These are phyloP conservation scores for Bradynema listronoti DNA, from an alignment of 1,140 invertebrate genomes.

Conservation along the genomic window DNA sequence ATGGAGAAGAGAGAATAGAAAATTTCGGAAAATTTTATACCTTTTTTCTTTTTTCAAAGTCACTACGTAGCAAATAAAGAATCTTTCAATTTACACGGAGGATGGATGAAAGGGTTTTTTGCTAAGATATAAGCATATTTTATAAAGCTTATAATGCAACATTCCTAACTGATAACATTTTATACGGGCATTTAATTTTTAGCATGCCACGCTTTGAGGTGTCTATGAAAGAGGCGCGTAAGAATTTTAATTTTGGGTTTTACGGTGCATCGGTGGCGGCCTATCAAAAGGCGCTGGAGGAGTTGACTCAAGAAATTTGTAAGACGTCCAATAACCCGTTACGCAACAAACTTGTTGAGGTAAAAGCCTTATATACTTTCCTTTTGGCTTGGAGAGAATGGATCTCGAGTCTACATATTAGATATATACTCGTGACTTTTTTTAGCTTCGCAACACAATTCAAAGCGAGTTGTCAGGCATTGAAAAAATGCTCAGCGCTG, in stretches of 20 bases:
- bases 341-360: slow-evolving; percentile 20
- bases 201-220: slow-evolving; percentile 18
- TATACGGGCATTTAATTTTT: too few species aligned
- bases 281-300: slow-evolving; percentile 14
- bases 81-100: too few species aligned
- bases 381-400: neutral
- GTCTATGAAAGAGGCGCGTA: slow-evolving; percentile 16
- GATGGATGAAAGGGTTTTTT: too few species aligned
- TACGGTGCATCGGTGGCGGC: slow-evolving; percentile 10
- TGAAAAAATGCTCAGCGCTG: neutral
- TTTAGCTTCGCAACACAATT: neutral
- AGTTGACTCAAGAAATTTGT: slow-evolving; percentile 1
- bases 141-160: too few species aligned
- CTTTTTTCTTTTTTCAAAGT: too few species aligned
- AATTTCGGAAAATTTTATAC: too few species aligned
- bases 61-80: too few species aligned
- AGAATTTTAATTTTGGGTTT: slow-evolving; percentile 12
- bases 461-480: neutral
- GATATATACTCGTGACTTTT: neutral
- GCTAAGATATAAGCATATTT: too few species aligned
- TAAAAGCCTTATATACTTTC: neutral
- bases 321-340: slow-evolving; percentile 9
- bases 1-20: too few species aligned
- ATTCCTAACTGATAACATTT: too few species aligned
- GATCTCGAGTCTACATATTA: neutral